Evolutionary conservation across 2,888 invertebrate genomes (phyloP).

Genomic region (Rhimphoctona megacephalus): DNA sequence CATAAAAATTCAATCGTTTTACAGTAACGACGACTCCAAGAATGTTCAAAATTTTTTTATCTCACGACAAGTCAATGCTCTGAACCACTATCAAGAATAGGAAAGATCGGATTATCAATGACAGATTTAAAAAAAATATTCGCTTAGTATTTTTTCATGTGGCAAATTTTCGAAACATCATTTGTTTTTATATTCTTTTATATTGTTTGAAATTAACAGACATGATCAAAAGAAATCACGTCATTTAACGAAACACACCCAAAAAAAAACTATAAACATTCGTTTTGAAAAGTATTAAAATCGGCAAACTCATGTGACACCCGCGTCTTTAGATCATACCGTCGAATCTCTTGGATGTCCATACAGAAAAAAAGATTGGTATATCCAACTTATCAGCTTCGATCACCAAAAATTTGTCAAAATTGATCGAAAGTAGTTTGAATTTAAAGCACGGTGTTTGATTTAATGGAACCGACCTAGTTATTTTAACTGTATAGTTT

Average conservation of each 20-base stretch:
- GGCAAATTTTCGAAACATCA: background rate
- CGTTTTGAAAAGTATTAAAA: conserved; percentile 38
- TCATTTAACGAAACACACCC: too few species aligned
- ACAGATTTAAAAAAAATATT: background rate
- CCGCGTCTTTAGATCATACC: conserved; percentile 45
- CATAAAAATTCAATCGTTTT: background rate
- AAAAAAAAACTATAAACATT: background rate
- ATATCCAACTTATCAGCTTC: too few species aligned
- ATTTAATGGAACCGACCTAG: too few species aligned
- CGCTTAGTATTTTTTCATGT: background rate
- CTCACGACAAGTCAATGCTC: background rate
- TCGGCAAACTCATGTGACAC: conserved; percentile 35
- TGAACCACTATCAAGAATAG: background rate
- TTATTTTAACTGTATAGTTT: too few species aligned
- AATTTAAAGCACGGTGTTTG: too few species aligned
- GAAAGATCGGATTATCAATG: background rate
- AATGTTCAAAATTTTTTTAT: background rate
- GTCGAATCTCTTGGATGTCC: background rate
- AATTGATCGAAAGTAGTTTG: too few species aligned
- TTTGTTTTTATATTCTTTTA: background rate
- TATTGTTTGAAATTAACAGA: background rate
- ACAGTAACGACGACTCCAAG: background rate
- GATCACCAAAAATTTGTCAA: too few species aligned
- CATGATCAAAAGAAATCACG: background rate
- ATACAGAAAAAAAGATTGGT: too few species aligned